These are phyloP conservation scores for Tholera decimalis DNA, from an alignment of 2,888 invertebrate genomes.

Conservation along the genomic window DNA sequence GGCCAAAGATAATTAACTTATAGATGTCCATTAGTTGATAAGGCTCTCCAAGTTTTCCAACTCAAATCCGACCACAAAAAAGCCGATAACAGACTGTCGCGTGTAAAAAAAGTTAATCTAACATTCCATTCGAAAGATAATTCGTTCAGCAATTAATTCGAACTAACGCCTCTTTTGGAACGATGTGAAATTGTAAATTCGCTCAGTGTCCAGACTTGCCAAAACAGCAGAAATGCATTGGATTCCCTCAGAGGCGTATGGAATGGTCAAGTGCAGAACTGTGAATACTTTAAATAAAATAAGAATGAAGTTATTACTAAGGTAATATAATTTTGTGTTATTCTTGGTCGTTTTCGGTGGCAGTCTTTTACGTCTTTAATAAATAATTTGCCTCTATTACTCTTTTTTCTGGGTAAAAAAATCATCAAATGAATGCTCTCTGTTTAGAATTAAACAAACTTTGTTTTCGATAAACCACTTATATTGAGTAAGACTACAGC, in stretches of 20 bases:
- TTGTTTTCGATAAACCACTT: too few relatives aligned
- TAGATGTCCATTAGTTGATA: constrained; percentile 60
- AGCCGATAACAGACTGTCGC: constrained; percentile 50
- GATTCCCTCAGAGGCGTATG: constrained; percentile 23
- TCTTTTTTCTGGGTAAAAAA: too few relatives aligned
- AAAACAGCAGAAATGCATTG: constrained; percentile 64
- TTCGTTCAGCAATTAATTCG: constrained; percentile 71
- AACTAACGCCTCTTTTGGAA: constrained; percentile 62
- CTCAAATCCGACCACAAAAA: constrained; percentile 40
- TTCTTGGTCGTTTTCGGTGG: too few relatives aligned
- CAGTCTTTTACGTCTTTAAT: too few relatives aligned
- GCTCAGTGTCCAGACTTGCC: constrained; percentile 64
- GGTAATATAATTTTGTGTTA: neutral
- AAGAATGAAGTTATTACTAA: neutral
- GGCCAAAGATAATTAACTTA: constrained; percentile 55
- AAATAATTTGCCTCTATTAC: too few relatives aligned
- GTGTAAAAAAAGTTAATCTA: constrained; percentile 64
- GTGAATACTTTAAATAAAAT: constrained; percentile 22
- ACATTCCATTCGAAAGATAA: constrained; percentile 66
- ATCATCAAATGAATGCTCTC: too few relatives aligned
- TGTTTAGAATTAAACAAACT: too few relatives aligned
- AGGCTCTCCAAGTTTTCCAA: constrained; percentile 38
- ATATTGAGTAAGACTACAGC: too few relatives aligned
- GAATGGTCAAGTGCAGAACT: constrained; percentile 39
- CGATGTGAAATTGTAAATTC: constrained; percentile 53